These are phyloP conservation scores for Myopa testacea DNA, from an alignment of 2,888 invertebrate species.

Conservation along the genomic window DNA sequence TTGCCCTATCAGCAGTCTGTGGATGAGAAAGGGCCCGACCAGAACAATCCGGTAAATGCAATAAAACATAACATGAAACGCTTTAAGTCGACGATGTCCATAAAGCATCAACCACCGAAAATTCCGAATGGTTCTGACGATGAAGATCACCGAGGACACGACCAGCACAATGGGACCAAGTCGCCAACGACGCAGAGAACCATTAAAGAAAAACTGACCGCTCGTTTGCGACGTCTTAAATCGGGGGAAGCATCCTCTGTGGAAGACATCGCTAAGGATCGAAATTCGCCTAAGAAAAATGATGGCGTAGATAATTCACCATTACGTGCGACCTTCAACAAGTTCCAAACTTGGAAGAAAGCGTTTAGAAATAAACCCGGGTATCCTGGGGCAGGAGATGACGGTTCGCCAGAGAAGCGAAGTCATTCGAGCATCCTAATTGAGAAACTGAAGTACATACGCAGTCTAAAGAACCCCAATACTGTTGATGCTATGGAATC, in stretches of 20 bases:
- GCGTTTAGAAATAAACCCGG: constrained; percentile 54
- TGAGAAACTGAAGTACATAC: constrained; percentile 53
- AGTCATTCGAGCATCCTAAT: constrained; percentile 49
- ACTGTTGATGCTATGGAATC: constrained; percentile 48
- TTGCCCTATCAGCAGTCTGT: constrained; percentile 49
- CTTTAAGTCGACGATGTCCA: constrained; percentile 55
- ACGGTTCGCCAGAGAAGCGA: constrained; percentile 46
- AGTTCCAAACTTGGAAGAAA: constrained; percentile 60
- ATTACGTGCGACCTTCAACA: constrained; percentile 46
- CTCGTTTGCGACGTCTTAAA: constrained; percentile 56
- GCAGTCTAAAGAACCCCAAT: constrained; percentile 49
- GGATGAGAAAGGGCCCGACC: constrained; percentile 40
- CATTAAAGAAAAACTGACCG: constrained; percentile 51
- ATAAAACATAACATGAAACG: constrained; percentile 60
- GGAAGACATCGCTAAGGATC: constrained; percentile 46
- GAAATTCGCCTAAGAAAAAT: constrained; percentile 38
- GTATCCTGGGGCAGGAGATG: constrained; percentile 43
- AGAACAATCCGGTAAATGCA: constrained; percentile 44
- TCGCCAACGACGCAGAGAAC: constrained; percentile 7
- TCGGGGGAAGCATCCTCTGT: constrained; percentile 50
- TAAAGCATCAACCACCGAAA: constrained; percentile 52
- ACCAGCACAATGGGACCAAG: constrained; percentile 24
- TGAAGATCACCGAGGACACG: constrained; percentile 22
- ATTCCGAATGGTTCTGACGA: constrained; percentile 46
- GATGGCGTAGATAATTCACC: constrained; percentile 43